These are phyloP conservation scores for Punctoribates punctum DNA, from an alignment of 2,888 invertebrate genomes.

Conservation along the genomic window DNA sequence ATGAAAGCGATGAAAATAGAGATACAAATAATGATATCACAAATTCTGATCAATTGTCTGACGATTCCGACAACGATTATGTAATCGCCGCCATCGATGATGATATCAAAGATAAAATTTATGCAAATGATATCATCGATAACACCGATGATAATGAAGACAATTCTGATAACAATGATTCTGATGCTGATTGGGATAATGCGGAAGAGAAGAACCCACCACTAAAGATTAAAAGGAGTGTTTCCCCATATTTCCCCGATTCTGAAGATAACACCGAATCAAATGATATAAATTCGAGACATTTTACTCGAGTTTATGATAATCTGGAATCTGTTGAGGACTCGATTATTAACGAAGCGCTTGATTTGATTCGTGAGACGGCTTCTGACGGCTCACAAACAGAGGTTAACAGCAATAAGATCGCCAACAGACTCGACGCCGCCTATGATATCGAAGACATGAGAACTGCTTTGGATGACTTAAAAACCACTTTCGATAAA, in stretches of 20 bases:
- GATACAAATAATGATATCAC: neutral
- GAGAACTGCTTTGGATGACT: conserved; percentile 45
- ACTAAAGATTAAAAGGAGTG: conserved; percentile 10
- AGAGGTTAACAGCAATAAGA: conserved; percentile 16
- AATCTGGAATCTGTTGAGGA: conserved; percentile 38
- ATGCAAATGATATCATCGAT: conserved; percentile 12
- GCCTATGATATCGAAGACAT: conserved; percentile 48
- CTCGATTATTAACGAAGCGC: conserved; percentile 27
- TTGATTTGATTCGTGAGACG: conserved; percentile 20
- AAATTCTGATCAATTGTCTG: neutral
- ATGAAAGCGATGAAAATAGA: neutral
- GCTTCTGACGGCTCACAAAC: neutral
- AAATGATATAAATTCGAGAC: neutral
- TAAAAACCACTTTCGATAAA: conserved; percentile 43
- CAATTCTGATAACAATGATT: neutral
- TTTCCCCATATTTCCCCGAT: conserved; percentile 19
- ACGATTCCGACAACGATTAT: conserved; percentile 14
- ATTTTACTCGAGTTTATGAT: conserved; percentile 24
- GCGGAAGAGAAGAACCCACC: neutral
- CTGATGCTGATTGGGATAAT: neutral
- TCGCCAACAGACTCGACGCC: conserved; percentile 44
- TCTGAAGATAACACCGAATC: neutral
- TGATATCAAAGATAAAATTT: neutral
- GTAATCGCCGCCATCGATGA: neutral
- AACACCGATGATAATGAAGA: neutral